Evolutionary conservation across 2,113 vertebrate species (phyloP).

Genomic region (Mormyrus lacerda): DNA sequence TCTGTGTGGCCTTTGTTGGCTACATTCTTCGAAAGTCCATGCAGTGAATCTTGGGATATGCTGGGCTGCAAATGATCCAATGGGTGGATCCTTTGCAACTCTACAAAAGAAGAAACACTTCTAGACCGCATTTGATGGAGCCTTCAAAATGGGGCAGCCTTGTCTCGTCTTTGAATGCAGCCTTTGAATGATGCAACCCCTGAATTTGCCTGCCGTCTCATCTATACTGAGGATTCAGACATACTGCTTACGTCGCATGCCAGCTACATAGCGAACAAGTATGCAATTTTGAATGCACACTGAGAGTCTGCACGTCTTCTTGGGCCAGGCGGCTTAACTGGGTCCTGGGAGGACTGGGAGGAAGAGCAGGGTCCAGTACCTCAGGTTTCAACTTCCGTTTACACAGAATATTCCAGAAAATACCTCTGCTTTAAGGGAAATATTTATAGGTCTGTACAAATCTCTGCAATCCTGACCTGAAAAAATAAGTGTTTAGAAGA

Average conservation of each 20-base stretch:
- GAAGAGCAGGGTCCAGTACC: background rate
- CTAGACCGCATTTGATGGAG: background rate
- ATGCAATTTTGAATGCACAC: background rate
- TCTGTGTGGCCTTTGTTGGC: background rate
- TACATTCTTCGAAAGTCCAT: background rate
- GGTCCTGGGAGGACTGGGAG: background rate
- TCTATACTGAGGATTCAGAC: background rate
- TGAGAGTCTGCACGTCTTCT: background rate
- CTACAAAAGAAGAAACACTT: background rate
- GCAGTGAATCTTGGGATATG: background rate
- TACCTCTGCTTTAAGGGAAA: background rate
- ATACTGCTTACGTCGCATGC: background rate
- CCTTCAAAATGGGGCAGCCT: background rate
- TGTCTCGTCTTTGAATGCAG: background rate
- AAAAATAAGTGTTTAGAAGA: background rate
- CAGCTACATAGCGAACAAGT: background rate
- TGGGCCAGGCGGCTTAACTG: background rate
- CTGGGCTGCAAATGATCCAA: background rate
- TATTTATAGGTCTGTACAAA: background rate
- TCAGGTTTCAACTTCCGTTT: background rate
- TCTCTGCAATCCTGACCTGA: background rate
- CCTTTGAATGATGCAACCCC: background rate
- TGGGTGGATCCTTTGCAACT: background rate
- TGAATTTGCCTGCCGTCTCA: background rate
- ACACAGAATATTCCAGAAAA: background rate